phyloP scores from a whole-genome alignment of 2,797 vertebrate species.

The Gila robusta region DNA sequence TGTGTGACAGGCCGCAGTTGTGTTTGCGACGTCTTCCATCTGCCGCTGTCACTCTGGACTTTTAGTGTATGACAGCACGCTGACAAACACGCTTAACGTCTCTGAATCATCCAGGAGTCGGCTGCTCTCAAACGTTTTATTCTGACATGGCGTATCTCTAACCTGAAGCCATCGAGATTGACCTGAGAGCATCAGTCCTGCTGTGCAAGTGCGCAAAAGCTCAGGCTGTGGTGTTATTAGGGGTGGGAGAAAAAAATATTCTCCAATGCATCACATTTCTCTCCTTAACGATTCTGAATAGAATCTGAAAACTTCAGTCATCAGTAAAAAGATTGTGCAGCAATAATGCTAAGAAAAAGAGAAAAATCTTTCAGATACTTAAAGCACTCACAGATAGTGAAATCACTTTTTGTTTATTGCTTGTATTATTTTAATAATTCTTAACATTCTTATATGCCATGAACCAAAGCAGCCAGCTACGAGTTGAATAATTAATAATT shows the following conservation, averaged over 20 bases:
- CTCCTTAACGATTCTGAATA: background rate
- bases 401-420: too few species aligned
- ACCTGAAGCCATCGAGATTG: constrained; percentile 4
- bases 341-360: background rate
- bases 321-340: background rate
- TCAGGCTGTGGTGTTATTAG: background rate
- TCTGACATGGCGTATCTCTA: background rate
- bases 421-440: background rate
- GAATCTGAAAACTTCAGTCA: background rate
- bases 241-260: background rate
- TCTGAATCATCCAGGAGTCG: constrained; percentile 15
- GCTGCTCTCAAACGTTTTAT: background rate
- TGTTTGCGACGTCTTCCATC: constrained; percentile 60
- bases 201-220: background rate
- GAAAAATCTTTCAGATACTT: background rate
- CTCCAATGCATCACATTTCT: background rate
- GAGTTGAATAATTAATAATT: background rate
- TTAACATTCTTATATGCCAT: background rate
- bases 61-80: constrained; percentile 45
- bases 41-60: constrained; percentile 58
- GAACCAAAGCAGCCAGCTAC: background rate
- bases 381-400: background rate
- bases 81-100: constrained; percentile 50
- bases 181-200: constrained; percentile 4
- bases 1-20: constrained; percentile 58